Conservation (phyloP, 2,888 invertebrate genomes). For the Tachina grossa region DNA sequence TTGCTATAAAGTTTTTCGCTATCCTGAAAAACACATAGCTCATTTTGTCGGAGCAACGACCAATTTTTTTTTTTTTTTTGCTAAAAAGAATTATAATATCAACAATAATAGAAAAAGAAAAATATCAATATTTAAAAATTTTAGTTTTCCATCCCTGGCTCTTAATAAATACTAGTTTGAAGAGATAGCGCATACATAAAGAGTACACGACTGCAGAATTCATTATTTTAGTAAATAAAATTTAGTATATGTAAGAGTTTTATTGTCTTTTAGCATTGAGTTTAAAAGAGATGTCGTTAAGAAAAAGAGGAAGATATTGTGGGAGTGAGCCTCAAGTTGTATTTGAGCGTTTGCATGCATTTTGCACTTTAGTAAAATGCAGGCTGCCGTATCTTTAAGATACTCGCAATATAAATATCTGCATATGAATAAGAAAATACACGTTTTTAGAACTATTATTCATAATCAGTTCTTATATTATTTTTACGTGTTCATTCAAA, state of each 20-base stretch:
- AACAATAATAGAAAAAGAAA: no score
- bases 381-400: neutral
- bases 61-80: no score
- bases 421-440: neutral
- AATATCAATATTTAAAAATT: no score
- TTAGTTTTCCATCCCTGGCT: no score
- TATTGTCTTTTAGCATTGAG: conserved; percentile 3
- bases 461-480: conserved; percentile 10
- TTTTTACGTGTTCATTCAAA: conserved; percentile 67
- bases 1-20: no score
- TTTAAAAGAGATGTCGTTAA: neutral
- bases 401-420: neutral
- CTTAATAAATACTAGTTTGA: no score
- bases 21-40: no score
- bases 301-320: neutral
- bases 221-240: no score
- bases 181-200: neutral
- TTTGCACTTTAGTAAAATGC: neutral
- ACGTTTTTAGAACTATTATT: conserved; percentile 7
- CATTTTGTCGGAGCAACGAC: no score
- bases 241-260: conserved; percentile 44
- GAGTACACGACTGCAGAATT: neutral
- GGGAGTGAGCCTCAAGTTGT: conserved; percentile 12
- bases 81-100: no score
- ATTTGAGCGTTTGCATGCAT: conserved; percentile 1